Percentiles rank a stretch among this genome's conserved stretches.
phyloP scores from a whole-genome alignment of 1,140 invertebrate genomes.

The Acyrthosiphon pisum region DNA sequence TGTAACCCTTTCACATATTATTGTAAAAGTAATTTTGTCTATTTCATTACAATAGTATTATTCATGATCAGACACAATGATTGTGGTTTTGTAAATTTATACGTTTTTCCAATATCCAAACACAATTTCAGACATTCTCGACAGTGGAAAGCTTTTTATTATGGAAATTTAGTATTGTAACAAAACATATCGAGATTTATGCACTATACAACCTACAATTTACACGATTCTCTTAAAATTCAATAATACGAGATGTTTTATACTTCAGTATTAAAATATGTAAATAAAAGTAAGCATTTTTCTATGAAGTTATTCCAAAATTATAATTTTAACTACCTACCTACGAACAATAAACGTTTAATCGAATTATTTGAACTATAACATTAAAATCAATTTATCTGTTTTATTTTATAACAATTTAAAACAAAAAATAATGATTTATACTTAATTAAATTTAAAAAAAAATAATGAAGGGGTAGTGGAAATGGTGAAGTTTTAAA shows the following conservation, averaged over 20 bases:
- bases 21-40: not conserved
- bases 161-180: slow-evolving; percentile 21
- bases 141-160: slow-evolving; percentile 35
- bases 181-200: not conserved
- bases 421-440: too few species aligned
- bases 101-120: slow-evolving; percentile 26
- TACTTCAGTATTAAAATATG: not conserved
- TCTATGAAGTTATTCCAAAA: not conserved
- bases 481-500: too few species aligned
- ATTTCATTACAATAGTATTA: not conserved
- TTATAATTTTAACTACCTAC: not conserved
- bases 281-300: not conserved
- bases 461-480: too few species aligned
- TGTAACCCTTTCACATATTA: not conserved
- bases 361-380: too few species aligned
- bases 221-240: not conserved
- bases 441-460: too few species aligned
- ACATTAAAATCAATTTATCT: too few species aligned
- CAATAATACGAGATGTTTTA: not conserved
- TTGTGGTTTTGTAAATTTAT: slow-evolving; percentile 32
- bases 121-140: slow-evolving; percentile 11
- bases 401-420: too few species aligned
- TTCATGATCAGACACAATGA: slow-evolving; percentile 18
- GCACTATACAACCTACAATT: not conserved
- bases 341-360: not conserved